A percentile compares a stretch with the other conserved stretches of the same genome.
These are phyloP conservation scores for Cecidostiba fungosa DNA, from an alignment of 2,888 invertebrate species.

Conservation along the genomic window DNA sequence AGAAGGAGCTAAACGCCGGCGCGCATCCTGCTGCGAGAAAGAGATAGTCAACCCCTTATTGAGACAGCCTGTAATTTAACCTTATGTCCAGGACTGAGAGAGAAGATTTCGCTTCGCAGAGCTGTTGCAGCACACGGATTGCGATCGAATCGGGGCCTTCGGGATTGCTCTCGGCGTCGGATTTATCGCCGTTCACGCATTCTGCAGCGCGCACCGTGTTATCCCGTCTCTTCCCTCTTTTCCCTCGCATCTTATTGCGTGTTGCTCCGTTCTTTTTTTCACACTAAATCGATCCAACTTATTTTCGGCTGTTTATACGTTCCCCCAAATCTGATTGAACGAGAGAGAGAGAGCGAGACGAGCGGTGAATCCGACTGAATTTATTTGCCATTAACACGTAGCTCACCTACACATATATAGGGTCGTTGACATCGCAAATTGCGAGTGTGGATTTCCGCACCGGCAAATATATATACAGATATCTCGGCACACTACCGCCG, in stretches of 20 bases:
- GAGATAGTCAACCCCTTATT: slow-evolving; percentile 65
- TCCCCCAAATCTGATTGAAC: background rate
- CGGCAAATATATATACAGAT: background rate
- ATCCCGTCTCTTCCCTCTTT: background rate
- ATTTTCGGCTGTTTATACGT: background rate
- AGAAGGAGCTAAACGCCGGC: slow-evolving; percentile 12
- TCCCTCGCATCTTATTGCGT: background rate
- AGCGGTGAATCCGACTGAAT: background rate
- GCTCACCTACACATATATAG: background rate
- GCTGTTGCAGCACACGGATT: slow-evolving; percentile 63
- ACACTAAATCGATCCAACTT: background rate
- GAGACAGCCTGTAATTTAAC: slow-evolving; percentile 70
- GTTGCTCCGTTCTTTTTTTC: background rate
- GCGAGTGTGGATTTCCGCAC: background rate
- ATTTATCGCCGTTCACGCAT: slow-evolving; percentile 66
- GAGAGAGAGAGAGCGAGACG: background rate
- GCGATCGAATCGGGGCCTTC: slow-evolving; percentile 65
- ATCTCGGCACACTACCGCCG: background rate
- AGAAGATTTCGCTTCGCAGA: background rate
- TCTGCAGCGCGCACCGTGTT: background rate
- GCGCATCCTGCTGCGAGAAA: background rate
- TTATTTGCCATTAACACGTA: background rate
- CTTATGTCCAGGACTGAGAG: slow-evolving; percentile 65
- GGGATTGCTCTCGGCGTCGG: slow-evolving; percentile 63
- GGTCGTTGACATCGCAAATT: background rate